Base-by-base conservation (phyloP, 1,140 invertebrate species). In the Philaenus spumarius region DNA sequence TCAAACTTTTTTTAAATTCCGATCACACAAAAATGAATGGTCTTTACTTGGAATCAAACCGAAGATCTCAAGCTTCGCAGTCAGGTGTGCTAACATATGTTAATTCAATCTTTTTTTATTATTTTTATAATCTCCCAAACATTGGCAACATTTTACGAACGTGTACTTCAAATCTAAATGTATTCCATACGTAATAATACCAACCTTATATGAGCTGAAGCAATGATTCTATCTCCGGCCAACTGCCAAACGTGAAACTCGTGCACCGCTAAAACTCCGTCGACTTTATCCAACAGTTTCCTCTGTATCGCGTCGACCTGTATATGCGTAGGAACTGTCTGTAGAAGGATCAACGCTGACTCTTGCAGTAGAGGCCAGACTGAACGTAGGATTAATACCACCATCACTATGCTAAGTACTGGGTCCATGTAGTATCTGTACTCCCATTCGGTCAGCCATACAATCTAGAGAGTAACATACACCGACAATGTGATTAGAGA, bases 201-300 rank as follows among this genome's bases (percentile, higher is more conserved):
- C n/a, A n/a, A 88, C 81, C 86, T 83, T 68, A 96, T 93, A 68
- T 96, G 93, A 2, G 92, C 92, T 7, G 92, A 94, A 47, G 92
- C 93, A 66, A 96, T 95, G 55, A 95, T 94, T 62, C 91, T 80
- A 72, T 95, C 90, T 1, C 90, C 90, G 19, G 92, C 91, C 60
- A 95, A 77, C 72, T 94, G 90, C 93, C 93, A 95, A 1, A 95
- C 90, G 68, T 95, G 93, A 69, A 96, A 94, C 72, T 96, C 93
- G 66, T 96, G 93, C 19, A 96, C 90, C 1, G 92, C 90, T 43
- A 95, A 72, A 14, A 95, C 90, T 1, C 91, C 91, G 67, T 95
- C 91, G 11, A 95, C 87, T 71, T 85, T 92, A 65, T 87, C 83
- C 26, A 93, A 68, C n/a, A 95, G 72, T 45, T 87, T 80, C 61